Conservation (phyloP, 1,140 invertebrate species). For the Tribolium madens region DNA sequence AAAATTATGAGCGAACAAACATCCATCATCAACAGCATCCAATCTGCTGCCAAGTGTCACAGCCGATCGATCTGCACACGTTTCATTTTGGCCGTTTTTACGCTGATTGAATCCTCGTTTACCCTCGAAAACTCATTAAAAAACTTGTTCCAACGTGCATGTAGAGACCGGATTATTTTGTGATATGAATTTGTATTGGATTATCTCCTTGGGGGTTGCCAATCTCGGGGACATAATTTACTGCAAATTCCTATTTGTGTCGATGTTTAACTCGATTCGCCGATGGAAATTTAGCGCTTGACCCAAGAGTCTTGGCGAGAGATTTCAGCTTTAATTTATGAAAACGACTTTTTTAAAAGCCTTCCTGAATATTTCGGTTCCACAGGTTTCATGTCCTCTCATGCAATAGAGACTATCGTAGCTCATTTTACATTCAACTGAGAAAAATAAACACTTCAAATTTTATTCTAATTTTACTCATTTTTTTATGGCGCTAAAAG, state of each 20-base stretch:
- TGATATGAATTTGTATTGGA: constrained; percentile 38
- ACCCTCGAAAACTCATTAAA: constrained; percentile 37
- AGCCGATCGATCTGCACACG: constrained; percentile 4
- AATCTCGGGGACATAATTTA: constrained; percentile 5
- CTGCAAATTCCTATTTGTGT: constrained; percentile 33
- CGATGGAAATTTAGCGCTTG: constrained; percentile 22
- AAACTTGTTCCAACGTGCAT: constrained; percentile 33
- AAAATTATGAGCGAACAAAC: constrained; percentile 7
- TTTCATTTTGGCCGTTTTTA: constrained; percentile 34
- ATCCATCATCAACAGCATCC: constrained; percentile 24
- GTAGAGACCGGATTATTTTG: constrained; percentile 14
- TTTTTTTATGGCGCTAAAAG: too few species aligned
- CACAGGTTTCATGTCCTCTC: too few species aligned
- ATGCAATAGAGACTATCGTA: too few species aligned
- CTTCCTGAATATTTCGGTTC: neutral
- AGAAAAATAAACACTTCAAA: too few species aligned
- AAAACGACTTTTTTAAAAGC: neutral
- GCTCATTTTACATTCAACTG: too few species aligned
- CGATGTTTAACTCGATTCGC: constrained; percentile 24
- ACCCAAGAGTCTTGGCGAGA: neutral
- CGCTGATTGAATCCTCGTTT: constrained; percentile 38
- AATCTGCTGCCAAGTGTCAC: constrained; percentile 24
- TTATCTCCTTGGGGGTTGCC: constrained; percentile 36
- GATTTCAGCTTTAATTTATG: neutral
- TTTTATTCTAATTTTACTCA: too few species aligned